Base-by-base conservation (phyloP, 2,113 vertebrate genomes). In the Axis porcinus region DNA sequence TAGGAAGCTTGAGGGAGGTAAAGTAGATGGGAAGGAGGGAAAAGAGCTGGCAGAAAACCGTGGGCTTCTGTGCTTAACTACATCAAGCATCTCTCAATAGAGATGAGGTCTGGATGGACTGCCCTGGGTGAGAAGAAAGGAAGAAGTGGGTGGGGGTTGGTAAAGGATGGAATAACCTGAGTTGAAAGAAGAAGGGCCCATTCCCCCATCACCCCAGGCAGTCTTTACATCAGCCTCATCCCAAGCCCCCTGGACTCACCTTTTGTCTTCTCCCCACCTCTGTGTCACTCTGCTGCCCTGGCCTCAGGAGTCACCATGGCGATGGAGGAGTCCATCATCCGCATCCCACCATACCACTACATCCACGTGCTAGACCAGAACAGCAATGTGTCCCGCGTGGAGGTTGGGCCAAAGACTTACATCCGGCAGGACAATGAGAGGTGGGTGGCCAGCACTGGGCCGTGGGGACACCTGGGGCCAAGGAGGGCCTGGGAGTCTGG, bases 361-460 rank as follows among this genome's bases (percentile, higher is more conserved):
- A 99, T 99, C 98, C 99, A 99, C 1, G 99, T 99, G 0, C 97
- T 99, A 98, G 99, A 99, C 98, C 99, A 99, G 98, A 99, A 99
- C 98, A 99, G 99, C 95, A 99, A 99, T 14, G 99, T 99, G 94
- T 99, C 99, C 93, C 99, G 98, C 0, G 99, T 99, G 97, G 99
- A 99, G 98, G 98, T 99, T 0, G 99, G 99, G 14, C 99, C 99
- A 7, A 99, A 99, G 95, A 99, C 99, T 62, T 99, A 99, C 97
- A 99, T 99, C 98, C 99, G 99, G 6, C 99, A 99, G 98, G 99
- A 99, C 98, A 99, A 99, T 33, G 99, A 99, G 92, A 99, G 99
- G 99, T 99, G 45, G 86, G 98, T 91, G 6, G 7, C 45, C 2
- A 11, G n/a, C 81, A 5, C 30, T 2, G 50, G 25, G 57, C 23